Evolutionary conservation across 1,140 invertebrate species (phyloP), one percentile per base, ranked within the genome.

Genomic region (Bombus difficillimus): DNA sequence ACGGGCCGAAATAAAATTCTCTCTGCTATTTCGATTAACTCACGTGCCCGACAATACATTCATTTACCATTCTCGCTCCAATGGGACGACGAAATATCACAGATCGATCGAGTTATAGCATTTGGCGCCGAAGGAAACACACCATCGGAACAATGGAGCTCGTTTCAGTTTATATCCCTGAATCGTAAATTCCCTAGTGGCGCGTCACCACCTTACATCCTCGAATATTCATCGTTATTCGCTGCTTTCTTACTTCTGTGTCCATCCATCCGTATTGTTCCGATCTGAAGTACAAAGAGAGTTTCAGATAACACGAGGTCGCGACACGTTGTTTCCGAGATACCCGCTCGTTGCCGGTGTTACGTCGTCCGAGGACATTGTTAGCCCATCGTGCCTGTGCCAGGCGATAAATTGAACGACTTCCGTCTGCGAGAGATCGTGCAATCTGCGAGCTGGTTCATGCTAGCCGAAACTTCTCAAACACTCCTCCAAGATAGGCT

Each of bases 291-390:
- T 25, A 86, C 83, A 86, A 81, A 78, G 88, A 39, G 86, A 82
- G 71, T 86, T 43, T 57, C 32, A 53, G 86, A 88, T 90, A 91
- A 88, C 59, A 37, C 72, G 83, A 83, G 32, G 15, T 59, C n/a
- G 66, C 75, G 18, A 82, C 64, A n/a, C 43, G 47, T 75, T 37
- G 53, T 72, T 79, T 83, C 69, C 62, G 41, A 69, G 76, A 76
- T 86, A 83, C 53, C 39, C 53, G 22, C 18, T 18, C 12, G 53
- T 57, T 25, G 59, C 22, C 72, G 34, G n/a, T 37, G 85, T 59
- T 62, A n/a, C 32, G 37, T 57, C 34, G 34, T 73, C 25, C 73
- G 62, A 43, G 43, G 37, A 37, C 59, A 74, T 74, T 81, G 83
- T 85, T 43, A 59, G 34, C 34, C n/a, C 41, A 43, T 28, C 53